Evolutionary conservation across 2,797 vertebrate species (phyloP), one percentile per base, ranked within the genome.

Genomic region (Vultur gryphus): DNA sequence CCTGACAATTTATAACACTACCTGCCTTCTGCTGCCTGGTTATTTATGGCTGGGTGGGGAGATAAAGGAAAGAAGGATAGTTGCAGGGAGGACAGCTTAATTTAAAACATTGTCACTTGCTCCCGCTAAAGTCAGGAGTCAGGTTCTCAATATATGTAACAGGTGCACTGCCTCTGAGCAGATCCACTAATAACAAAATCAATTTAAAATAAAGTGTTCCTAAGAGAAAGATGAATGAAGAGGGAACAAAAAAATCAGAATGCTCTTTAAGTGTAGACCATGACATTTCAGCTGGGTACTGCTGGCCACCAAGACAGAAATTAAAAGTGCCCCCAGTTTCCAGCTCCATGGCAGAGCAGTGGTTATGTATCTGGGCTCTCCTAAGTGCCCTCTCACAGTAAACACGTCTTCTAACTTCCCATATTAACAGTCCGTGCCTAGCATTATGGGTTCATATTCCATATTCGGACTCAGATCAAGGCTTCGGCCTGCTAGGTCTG

Each of bases 1-100:
- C 90, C 65, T 96, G 94, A 96, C 91, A 96, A 96, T 97, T 97
- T 96, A 96, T 96, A 96, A 95, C 58, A 79, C 84, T 93, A 95
- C 97, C 96, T 96, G 92, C 89, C 70, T 95, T 95, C 91, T 95
- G 85, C 87, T 94, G 72, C 87, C 79, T 83, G 51, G 70, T 96
- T 97, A 95, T 97, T 97, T 97, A 97, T 96, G 91, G 77, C 78
- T 93, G 87, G 89, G 84, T 97, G 92, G 86, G 84, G 87, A 97
- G 93, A 97, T 92, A 96, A 93, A 96, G 69, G 91, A 90, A 96
- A 94, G 86, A 97, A 95, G 83, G 73, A 97, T 95, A 85, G 83
- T 71, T 84, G 52, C 86, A 93, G 70, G 44, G 73, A 93, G 95
- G 95, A 96, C 89, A 96, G 91, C 79, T 96, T 96, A 93, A 97